Evolutionary conservation across 2,888 invertebrate species (phyloP).

Genomic region (Standfussiana lucernea): DNA sequence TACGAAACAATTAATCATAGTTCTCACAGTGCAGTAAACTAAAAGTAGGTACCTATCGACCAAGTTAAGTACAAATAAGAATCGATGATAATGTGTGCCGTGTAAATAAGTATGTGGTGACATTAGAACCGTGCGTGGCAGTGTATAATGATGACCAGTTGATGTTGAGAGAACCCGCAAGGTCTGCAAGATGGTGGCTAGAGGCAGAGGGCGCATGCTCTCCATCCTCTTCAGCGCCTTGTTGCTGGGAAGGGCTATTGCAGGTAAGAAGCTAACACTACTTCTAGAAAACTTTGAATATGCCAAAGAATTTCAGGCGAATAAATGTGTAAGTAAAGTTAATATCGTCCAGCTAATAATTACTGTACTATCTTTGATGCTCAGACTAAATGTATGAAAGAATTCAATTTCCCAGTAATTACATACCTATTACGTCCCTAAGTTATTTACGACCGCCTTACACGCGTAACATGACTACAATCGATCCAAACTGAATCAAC

Average conservation of each 20-base stretch:
- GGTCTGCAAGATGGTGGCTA: constrained; percentile 80
- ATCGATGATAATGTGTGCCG: constrained; percentile 34
- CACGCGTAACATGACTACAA: background rate
- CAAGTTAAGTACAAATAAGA: constrained; percentile 48
- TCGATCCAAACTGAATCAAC: constrained; percentile 19
- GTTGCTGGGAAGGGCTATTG: constrained; percentile 86
- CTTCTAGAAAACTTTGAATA: background rate
- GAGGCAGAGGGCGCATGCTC: constrained; percentile 81
- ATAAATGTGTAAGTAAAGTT: background rate
- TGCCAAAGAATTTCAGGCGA: background rate
- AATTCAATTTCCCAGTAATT: constrained; percentile 1
- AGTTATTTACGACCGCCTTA: background rate
- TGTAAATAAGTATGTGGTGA: constrained; percentile 48
- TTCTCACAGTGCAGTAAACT: constrained; percentile 26
- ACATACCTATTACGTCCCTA: background rate
- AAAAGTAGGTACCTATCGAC: background rate
- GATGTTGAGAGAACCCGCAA: constrained; percentile 72
- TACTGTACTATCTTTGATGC: background rate
- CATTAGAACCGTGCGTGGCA: constrained; percentile 51
- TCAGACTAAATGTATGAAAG: background rate
- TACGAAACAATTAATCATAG: background rate
- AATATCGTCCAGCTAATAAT: background rate
- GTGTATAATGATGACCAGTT: constrained; percentile 75
- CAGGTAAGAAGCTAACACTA: constrained; percentile 77
- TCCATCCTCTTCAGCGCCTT: constrained; percentile 87